A percentile compares a stretch with the other conserved stretches of the same genome.
These are phyloP conservation scores for Tapirus indicus DNA, from an alignment of 2,797 vertebrate genomes.

Conservation along the genomic window DNA sequence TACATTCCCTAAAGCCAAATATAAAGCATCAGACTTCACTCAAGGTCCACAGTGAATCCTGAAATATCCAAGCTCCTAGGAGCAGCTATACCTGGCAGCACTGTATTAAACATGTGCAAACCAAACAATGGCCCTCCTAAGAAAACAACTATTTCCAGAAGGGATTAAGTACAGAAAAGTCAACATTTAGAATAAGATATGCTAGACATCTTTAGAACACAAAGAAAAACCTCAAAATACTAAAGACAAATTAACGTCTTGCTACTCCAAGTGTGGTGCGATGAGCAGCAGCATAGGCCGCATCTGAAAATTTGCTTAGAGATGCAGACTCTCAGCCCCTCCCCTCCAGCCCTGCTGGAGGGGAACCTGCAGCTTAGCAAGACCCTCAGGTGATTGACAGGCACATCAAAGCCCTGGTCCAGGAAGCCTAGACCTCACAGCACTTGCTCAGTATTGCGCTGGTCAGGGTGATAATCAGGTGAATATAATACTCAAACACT, in stretches of 20 bases:
- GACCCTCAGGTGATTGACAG: neutral
- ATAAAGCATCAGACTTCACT: slow-evolving; percentile 8
- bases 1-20: slow-evolving; percentile 29
- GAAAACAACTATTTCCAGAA: slow-evolving; percentile 12
- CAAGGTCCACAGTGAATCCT: neutral
- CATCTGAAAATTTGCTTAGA: neutral
- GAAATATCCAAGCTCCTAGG: neutral
- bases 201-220: neutral
- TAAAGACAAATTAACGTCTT: neutral
- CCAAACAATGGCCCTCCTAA: neutral
- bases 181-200: neutral
- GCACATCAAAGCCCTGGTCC: neutral
- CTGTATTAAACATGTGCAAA: neutral
- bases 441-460: neutral
- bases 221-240: neutral
- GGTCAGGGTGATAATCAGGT: rapidly evolving
- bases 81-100: neutral
- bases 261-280: neutral
- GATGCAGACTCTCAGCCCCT: neutral
- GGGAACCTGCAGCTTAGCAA: neutral
- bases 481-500: neutral
- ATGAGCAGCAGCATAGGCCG: neutral
- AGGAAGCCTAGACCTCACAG: neutral
- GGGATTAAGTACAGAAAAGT: neutral
- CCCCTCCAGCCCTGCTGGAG: neutral